Conservation (phyloP, 2,113 vertebrate species). For the Muntiacus muntjak region DNA sequence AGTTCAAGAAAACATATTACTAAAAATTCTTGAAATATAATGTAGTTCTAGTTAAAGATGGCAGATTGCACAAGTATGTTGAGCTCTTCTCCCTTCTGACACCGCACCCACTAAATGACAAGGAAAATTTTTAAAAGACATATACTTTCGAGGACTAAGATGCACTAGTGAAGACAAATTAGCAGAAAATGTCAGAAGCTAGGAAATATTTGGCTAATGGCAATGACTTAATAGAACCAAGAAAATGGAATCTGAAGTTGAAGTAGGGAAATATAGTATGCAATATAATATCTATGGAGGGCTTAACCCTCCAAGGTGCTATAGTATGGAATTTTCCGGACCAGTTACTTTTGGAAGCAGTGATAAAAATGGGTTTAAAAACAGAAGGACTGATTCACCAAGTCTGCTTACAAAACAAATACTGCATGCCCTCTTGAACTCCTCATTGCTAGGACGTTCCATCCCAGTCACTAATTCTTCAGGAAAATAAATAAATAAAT, state of each 20-base stretch:
- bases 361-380: neutral
- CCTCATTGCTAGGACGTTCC: neutral
- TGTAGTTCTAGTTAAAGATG: neutral
- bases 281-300: neutral
- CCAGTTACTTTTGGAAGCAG: neutral
- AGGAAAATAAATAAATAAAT: neutral
- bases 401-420: neutral
- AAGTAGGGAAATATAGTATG: neutral
- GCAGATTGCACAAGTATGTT: neutral
- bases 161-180: neutral
- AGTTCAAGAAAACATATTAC: neutral
- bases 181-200: neutral
- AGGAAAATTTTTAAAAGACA: neutral
- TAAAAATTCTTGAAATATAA: neutral
- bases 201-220: neutral
- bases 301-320: neutral
- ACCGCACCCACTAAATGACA: neutral
- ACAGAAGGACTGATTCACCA: neutral
- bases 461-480: neutral
- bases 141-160: neutral
- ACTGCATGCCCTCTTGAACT: rapidly evolving
- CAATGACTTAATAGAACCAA: neutral
- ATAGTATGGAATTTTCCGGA: neutral
- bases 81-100: neutral
- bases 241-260: neutral